Conservation (phyloP, 2,888 invertebrate genomes). For the Hirudinaria manillensis region DNA sequence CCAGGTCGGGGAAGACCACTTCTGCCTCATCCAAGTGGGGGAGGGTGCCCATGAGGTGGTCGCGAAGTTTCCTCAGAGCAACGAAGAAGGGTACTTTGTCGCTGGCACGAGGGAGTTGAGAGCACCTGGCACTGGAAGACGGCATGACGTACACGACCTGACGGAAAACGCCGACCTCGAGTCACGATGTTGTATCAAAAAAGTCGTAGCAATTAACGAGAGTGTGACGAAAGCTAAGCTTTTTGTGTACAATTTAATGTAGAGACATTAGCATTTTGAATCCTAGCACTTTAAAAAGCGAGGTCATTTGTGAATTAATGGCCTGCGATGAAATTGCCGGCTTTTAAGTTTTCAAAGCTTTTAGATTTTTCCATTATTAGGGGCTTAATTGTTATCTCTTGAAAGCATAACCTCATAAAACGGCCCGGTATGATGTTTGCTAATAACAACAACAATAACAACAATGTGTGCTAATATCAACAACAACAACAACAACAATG, state of each 20-base stretch:
- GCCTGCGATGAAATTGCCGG: no score
- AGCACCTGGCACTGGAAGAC: slow-evolving; percentile 91
- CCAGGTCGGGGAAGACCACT: slow-evolving; percentile 50
- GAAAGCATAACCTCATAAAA: no score
- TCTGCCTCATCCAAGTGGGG: slow-evolving; percentile 48
- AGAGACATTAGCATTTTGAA: no score
- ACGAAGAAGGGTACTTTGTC: slow-evolving; percentile 97
- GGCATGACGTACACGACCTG: slow-evolving; percentile 99
- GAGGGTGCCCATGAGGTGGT: slow-evolving; percentile 76
- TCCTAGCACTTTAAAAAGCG: no score
- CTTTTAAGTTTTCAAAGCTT: no score
- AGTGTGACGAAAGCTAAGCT: neutral
- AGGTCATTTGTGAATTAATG: no score
- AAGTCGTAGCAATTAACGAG: neutral
- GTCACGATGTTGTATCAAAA: neutral
- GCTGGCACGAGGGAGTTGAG: slow-evolving; percentile 90
- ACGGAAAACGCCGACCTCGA: slow-evolving; percentile 46
- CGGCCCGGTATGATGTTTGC: no score
- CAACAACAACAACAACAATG: neutral
- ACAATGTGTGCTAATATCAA: neutral
- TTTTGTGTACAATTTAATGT: neutral
- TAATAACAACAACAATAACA: neutral
- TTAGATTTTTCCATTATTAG: no score
- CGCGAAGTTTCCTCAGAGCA: slow-evolving; percentile 87
- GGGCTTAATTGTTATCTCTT: no score